Conservation (phyloP, 2,113 vertebrate genomes). For the Collichthys lucidus region DNA sequence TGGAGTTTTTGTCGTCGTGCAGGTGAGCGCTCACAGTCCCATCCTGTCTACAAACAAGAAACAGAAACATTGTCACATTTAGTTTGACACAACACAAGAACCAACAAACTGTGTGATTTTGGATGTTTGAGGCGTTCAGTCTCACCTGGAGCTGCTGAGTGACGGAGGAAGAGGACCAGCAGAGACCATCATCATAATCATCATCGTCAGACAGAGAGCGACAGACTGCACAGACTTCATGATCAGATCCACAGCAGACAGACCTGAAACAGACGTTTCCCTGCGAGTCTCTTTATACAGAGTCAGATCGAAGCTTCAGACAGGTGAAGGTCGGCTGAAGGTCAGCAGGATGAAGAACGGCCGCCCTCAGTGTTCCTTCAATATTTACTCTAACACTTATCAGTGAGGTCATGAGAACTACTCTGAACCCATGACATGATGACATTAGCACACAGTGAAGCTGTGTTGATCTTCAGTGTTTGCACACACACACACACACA, state of each 20-base stretch:
- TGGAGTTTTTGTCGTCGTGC: not conserved
- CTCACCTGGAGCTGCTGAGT: constrained; percentile 36
- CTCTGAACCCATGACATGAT: not conserved
- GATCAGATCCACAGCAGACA: not conserved
- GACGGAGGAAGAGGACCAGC: constrained; percentile 31
- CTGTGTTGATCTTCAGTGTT: too few species aligned
- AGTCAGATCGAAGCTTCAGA: too few species aligned
- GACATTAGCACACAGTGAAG: too few species aligned
- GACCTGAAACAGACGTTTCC: not conserved
- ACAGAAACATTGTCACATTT: not conserved
- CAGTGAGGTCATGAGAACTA: constrained; percentile 2
- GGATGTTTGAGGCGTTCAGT: not conserved
- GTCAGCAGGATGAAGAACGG: constrained; percentile 6
- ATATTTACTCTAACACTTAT: constrained; percentile 36
- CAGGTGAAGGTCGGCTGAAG: not conserved
- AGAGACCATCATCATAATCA: constrained; percentile 12
- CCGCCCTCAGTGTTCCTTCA: constrained; percentile 16
- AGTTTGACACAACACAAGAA: too few species aligned
- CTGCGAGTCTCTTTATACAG: too few species aligned
- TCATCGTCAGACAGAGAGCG: not conserved
- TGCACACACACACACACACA: too few species aligned
- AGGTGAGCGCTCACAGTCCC: not conserved
- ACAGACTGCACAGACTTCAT: not conserved
- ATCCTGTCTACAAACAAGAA: not conserved
- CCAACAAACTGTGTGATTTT: too few species aligned